phyloP scores from a whole-genome alignment of 2,113 vertebrate species.

The Onychorhynchus coronatus region DNA sequence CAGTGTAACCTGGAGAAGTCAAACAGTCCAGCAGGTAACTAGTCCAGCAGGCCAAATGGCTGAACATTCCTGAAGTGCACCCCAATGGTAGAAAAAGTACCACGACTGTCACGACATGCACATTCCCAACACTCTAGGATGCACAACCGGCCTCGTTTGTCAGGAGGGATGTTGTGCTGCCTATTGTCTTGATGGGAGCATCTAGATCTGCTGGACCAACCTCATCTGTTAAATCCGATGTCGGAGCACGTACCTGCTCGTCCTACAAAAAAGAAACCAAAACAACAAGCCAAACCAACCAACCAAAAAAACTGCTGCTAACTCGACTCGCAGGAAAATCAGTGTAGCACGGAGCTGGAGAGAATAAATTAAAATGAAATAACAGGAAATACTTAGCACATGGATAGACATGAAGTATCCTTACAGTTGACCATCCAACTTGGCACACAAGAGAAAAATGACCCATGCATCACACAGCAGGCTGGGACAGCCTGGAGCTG shows the following conservation, averaged over 20 bases:
- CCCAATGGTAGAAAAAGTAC: slow-evolving; percentile 66
- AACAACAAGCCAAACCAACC: neutral
- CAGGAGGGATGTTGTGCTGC: slow-evolving; percentile 25
- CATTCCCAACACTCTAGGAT: neutral
- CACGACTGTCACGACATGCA: slow-evolving; percentile 1
- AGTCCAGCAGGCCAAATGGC: slow-evolving; percentile 54
- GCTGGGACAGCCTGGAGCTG: neutral
- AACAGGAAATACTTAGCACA: neutral
- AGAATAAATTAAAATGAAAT: slow-evolving; percentile 57
- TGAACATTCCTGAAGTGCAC: slow-evolving; percentile 66
- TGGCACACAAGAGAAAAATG: neutral
- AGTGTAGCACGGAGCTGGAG: neutral
- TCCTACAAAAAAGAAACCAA: neutral
- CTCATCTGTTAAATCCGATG: neutral
- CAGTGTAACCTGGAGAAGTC: slow-evolving; percentile 68
- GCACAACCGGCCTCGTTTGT: neutral
- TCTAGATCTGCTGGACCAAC: slow-evolving; percentile 34
- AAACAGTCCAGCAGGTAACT: slow-evolving; percentile 67
- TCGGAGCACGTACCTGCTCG: neutral
- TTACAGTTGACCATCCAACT: neutral
- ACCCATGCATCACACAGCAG: neutral
- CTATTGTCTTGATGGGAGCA: neutral
- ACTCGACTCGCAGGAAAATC: neutral
- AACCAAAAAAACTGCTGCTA: neutral
- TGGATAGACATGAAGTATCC: slow-evolving; percentile 1